Conservation (phyloP, 2,888 invertebrate genomes). For the Tribolium freemani region DNA sequence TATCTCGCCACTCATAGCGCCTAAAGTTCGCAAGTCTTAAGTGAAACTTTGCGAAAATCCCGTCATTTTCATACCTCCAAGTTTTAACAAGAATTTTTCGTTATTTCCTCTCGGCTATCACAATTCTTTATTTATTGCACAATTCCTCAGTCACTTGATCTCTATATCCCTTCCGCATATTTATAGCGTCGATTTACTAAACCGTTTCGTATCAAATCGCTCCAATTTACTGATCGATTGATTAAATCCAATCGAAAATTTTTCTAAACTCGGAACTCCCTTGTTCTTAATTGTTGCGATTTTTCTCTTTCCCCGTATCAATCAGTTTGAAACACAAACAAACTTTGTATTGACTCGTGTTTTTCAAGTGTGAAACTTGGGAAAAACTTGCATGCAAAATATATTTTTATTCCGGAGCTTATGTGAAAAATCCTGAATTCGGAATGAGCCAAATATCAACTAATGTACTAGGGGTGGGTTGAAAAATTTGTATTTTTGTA, state of each 20-base stretch:
- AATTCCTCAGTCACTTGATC: slow-evolving; percentile 36
- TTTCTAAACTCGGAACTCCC: slow-evolving; percentile 8
- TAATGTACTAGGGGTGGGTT: slow-evolving; percentile 2
- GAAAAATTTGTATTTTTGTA: slow-evolving; percentile 9
- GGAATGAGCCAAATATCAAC: slow-evolving; percentile 24
- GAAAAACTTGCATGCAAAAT: slow-evolving; percentile 22
- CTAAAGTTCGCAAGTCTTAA: slow-evolving; percentile 14
- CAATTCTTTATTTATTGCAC: slow-evolving; percentile 39
- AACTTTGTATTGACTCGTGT: slow-evolving; percentile 7
- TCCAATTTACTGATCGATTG: slow-evolving; percentile 47
- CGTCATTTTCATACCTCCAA: neutral
- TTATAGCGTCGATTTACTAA: slow-evolving; percentile 45
- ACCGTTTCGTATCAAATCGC: slow-evolving; percentile 44
- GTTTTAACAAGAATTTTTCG: neutral
- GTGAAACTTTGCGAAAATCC: slow-evolving; percentile 15
- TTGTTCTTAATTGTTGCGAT: neutral
- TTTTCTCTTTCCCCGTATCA: slow-evolving; percentile 7
- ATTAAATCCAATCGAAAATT: slow-evolving; percentile 36
- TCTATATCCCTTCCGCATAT: slow-evolving; percentile 39
- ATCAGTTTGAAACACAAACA: slow-evolving; percentile 13
- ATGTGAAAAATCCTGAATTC: slow-evolving; percentile 27
- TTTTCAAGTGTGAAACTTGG: neutral
- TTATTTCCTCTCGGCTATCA: neutral
- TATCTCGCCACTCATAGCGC: slow-evolving; percentile 12
- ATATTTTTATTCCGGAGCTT: slow-evolving; percentile 21